A percentile compares a stretch with the other conserved stretches of the same genome.
These are phyloP conservation scores for Fratercula arctica DNA, from an alignment of 2,797 vertebrate genomes.

Conservation along the genomic window DNA sequence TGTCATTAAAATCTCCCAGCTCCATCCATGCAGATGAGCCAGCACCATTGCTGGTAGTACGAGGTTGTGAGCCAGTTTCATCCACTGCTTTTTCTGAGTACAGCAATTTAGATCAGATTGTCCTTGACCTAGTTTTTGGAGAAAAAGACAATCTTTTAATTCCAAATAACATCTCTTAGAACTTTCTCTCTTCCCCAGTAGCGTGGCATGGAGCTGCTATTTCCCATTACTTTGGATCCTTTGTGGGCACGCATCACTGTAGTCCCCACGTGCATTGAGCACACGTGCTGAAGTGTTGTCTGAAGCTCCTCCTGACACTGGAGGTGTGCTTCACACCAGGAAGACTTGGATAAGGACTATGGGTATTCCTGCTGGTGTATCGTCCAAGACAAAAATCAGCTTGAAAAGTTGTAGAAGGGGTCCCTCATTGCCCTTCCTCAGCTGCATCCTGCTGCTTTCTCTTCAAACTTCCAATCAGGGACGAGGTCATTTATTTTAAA, in stretches of 20 bases:
- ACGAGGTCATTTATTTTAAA: not conserved
- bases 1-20: not conserved
- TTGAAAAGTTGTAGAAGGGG: not conserved
- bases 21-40: not conserved
- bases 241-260: not conserved
- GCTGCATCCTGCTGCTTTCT: not conserved
- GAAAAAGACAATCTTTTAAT: not conserved
- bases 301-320: not conserved
- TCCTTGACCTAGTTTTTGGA: not conserved
- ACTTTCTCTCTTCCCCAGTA: not conserved
- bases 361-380: not conserved
- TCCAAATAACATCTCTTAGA: not conserved
- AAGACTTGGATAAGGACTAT: not conserved
- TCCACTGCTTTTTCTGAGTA: not conserved
- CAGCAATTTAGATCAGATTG: not conserved
- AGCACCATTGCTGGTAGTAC: accelerated
- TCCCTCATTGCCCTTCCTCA: not conserved
- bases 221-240: not conserved
- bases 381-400: not conserved
- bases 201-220: not conserved
- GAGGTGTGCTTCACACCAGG: not conserved
- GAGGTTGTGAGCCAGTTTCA: not conserved
- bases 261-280: accelerated
- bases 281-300: accelerated
- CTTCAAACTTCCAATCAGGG: not conserved